These are phyloP conservation scores for Limnephilus marmoratus DNA, from an alignment of 2,888 invertebrate species.

Conservation along the genomic window DNA sequence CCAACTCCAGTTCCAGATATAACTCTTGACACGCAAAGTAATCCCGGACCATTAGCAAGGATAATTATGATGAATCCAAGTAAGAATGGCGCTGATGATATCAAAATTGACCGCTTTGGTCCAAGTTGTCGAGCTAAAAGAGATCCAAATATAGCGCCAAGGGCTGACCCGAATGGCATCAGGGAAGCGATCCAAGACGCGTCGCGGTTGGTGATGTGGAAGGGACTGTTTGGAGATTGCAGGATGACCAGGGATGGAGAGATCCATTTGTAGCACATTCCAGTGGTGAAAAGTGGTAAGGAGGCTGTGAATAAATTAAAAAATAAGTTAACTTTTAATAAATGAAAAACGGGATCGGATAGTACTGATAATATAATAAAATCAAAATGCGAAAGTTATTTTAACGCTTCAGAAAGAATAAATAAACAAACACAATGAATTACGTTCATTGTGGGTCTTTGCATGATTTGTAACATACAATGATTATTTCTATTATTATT, in stretches of 20 bases:
- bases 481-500: no score
- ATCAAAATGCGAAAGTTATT: no score
- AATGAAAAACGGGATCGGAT: neutral
- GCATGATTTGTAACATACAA: no score
- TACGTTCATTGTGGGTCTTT: no score
- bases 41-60: slow-evolving; percentile 65
- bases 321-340: neutral
- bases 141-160: slow-evolving; percentile 62
- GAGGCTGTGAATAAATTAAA: slow-evolving; percentile 62
- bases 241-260: slow-evolving; percentile 71
- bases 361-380: no score
- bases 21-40: slow-evolving; percentile 69
- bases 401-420: no score
- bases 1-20: slow-evolving; percentile 65
- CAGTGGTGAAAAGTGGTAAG: slow-evolving; percentile 66
- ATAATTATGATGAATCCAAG: slow-evolving; percentile 59
- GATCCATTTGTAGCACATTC: slow-evolving; percentile 72
- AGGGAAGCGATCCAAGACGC: slow-evolving; percentile 70
- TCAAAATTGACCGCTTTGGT: slow-evolving; percentile 61
- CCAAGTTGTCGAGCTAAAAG: slow-evolving; percentile 59
- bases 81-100: slow-evolving; percentile 58
- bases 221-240: slow-evolving; percentile 69
- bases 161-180: slow-evolving; percentile 59
- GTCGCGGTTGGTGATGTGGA: slow-evolving; percentile 70
- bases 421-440: no score